Conservation (phyloP, 1,140 invertebrate species). For the Zaprionus kolodkinae region DNA sequence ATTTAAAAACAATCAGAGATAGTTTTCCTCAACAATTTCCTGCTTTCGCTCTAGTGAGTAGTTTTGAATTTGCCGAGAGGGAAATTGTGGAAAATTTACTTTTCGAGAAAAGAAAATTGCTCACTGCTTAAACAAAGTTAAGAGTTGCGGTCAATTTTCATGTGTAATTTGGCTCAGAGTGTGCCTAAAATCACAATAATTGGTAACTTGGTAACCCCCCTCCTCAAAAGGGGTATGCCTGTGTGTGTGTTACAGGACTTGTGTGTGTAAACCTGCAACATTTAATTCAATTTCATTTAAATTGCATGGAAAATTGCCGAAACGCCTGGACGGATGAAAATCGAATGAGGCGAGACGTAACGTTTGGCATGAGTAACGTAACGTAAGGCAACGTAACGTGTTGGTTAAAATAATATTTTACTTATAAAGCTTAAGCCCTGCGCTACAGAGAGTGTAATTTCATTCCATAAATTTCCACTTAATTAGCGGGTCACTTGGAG, state of each 20-base stretch:
- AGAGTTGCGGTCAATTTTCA: slow-evolving; percentile 44
- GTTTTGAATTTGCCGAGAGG: neutral
- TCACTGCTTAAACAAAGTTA: slow-evolving; percentile 46
- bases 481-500: slow-evolving; percentile 58
- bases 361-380: neutral
- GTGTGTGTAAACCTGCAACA: slow-evolving; percentile 9
- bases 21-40: neutral
- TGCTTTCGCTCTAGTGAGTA: neutral
- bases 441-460: slow-evolving; percentile 62
- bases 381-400: slow-evolving; percentile 7
- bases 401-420: slow-evolving; percentile 70
- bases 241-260: slow-evolving; percentile 1
- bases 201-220: slow-evolving; percentile 27
- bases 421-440: slow-evolving; percentile 48
- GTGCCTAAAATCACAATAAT: slow-evolving; percentile 67
- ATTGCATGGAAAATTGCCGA: slow-evolving; percentile 73
- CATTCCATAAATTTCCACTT: slow-evolving; percentile 80
- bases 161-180: slow-evolving; percentile 47
- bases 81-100: slow-evolving; percentile 13
- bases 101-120: slow-evolving; percentile 43
- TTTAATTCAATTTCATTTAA: slow-evolving; percentile 81
- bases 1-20: neutral
- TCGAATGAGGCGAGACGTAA: neutral
- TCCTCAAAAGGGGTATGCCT: neutral
- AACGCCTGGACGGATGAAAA: slow-evolving; percentile 23